Evolutionary conservation across 2,888 invertebrate genomes (phyloP).

Genomic region (Tanypteryx hageni): DNA sequence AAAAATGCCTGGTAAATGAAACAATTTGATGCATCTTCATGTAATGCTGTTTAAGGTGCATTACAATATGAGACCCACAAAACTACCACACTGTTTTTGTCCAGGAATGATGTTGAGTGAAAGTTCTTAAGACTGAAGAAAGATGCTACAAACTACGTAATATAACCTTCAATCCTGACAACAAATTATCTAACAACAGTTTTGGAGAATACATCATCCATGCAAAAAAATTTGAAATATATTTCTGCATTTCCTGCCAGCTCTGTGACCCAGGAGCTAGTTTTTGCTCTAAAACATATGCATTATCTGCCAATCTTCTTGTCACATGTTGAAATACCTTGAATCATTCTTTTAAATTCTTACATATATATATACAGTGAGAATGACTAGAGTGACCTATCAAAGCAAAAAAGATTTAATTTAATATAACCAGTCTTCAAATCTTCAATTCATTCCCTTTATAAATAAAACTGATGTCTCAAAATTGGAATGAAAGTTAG

Average conservation of each 20-base stretch:
- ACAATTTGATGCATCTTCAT: neutral
- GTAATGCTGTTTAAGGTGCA: neutral
- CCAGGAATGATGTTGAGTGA: conserved; percentile 29
- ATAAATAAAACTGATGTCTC: conserved; percentile 24
- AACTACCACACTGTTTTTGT: conserved; percentile 23
- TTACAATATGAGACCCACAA: conserved; percentile 5
- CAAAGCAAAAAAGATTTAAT: conserved; percentile 52
- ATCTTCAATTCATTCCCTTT: neutral
- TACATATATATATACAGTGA: conserved; percentile 52
- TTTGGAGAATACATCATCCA: conserved; percentile 51
- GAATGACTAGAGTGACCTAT: conserved; percentile 38
- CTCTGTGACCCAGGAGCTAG: conserved; percentile 32
- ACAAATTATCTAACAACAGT: conserved; percentile 39
- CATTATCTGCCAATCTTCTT: conserved; percentile 10
- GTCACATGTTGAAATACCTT: neutral
- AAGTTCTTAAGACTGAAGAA: conserved; percentile 42
- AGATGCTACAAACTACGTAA: conserved; percentile 38
- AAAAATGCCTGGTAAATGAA: neutral
- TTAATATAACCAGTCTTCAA: conserved; percentile 37
- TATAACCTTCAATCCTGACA: conserved; percentile 25
- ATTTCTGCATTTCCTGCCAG: conserved; percentile 14
- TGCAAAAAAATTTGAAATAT: conserved; percentile 36
- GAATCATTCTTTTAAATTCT: neutral
- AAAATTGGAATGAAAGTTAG: conserved; percentile 36
- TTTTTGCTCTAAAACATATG: conserved; percentile 17